Base-by-base conservation (phyloP, 2,888 invertebrate genomes). In the Ectemnius cavifrons region DNA sequence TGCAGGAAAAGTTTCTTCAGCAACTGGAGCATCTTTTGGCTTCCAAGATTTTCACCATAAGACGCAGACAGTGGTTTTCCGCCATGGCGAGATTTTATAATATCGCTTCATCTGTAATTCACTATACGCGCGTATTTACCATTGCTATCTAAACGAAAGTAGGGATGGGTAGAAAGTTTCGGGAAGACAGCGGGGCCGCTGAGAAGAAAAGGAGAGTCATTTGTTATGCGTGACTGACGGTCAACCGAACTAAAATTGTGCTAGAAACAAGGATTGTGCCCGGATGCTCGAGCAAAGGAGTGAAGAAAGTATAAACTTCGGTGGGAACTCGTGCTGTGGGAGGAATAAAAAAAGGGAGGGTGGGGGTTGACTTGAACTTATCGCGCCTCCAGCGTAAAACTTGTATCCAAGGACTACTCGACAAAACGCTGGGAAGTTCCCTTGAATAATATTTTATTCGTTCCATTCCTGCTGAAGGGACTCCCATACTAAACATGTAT, bases 181-280 rank as follows among this genome's bases (percentile, higher is more conserved):
- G 11, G 14, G 13, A 28, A 23, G 59, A 63, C 46, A 56, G 62
- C 27, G 59, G 66, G 66, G 61, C 47, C 60, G 57, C 47, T 47
- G 63, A 47, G 18, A 47, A 63, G 58, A 63, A 67, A 75, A 47
- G 67, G 71, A 68, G 80, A 78, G 77, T 84, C 84, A 82, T 87
- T 88, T 87, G 87, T 87, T 88, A 87, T 88, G 87, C 87, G 84
- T 85, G 86, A 88, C 85, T 86, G 79, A 84, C 84, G 83, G 77
- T 83, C 86, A 79, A 85, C 84, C 73, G 83, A 87, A 87, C 84
- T 84, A 80, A 87, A 86, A 87, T 87, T 86, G 85, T 78, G 76
- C 72, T 70, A 73, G 80, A 77, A 83, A 85, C 82, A 82, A 84
- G 82, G 79, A 69, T 76, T 76, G 80, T 63, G 37, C 37, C 75